A percentile compares a stretch with the other conserved stretches of the same genome.
Evolutionary conservation across 1,140 invertebrate species (phyloP).

Genomic region (Dendrolimus kikuchii): DNA sequence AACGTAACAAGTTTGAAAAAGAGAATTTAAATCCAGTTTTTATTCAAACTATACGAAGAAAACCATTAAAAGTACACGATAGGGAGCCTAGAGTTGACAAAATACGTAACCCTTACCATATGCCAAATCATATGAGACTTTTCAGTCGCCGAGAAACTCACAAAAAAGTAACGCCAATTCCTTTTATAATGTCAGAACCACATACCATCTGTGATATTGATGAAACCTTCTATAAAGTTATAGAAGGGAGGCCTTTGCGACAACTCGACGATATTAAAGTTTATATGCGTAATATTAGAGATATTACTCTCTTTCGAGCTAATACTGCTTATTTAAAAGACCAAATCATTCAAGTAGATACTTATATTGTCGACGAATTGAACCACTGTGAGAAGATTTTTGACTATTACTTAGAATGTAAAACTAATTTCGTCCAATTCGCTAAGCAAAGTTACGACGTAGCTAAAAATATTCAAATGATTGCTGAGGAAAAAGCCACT

Average conservation of each 20-base stretch:
- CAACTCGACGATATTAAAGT: constrained; percentile 22
- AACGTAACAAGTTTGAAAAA: constrained; percentile 3
- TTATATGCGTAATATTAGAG: constrained; percentile 22
- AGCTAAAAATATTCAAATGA: constrained; percentile 12
- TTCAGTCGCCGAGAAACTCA: constrained; percentile 6
- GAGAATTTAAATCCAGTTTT: constrained; percentile 8
- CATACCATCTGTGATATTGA: constrained; percentile 27
- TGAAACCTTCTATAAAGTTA: constrained; percentile 21
- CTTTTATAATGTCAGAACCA: constrained; percentile 13
- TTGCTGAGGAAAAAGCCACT: constrained; percentile 7
- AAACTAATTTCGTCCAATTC: constrained; percentile 19
- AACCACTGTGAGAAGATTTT: constrained; percentile 12
- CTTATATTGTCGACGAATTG: constrained; percentile 8
- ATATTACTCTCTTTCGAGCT: constrained; percentile 19
- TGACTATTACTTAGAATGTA: constrained; percentile 6
- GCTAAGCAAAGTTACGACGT: constrained; percentile 15
- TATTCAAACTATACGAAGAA: constrained; percentile 1
- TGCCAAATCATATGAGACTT: constrained; percentile 8
- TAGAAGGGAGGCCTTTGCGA: constrained; percentile 25
- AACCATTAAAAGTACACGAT: constrained; percentile 4
- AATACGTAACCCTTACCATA: constrained; percentile 12
- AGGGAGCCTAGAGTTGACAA: constrained; percentile 4
- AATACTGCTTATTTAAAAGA: constrained; percentile 23
- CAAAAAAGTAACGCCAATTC: constrained; percentile 10
- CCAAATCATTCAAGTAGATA: constrained; percentile 23